Conservation (phyloP, 2,113 vertebrate species). For the Periophthalmus modestus region DNA sequence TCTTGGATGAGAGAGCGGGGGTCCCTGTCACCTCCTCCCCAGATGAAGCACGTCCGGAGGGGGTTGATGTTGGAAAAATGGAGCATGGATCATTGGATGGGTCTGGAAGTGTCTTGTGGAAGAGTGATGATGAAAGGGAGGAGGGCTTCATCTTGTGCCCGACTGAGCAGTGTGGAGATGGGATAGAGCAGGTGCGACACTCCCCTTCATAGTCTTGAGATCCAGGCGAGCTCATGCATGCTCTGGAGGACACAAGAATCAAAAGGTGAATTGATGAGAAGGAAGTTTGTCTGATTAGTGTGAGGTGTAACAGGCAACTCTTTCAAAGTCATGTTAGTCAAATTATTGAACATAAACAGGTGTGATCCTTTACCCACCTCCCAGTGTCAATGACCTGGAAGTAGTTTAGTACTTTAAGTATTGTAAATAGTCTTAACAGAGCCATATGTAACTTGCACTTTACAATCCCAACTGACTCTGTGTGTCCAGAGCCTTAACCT, state of each 20-base stretch:
- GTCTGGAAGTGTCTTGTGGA: conserved; percentile 47
- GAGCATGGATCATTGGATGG: conserved; percentile 57
- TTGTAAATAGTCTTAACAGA: too few species aligned
- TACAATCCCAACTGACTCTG: too few species aligned
- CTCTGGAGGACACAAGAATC: conserved; percentile 18
- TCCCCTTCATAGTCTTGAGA: conserved; percentile 53
- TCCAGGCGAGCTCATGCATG: conserved; percentile 43
- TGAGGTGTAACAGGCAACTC: not conserved
- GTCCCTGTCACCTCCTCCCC: conserved; percentile 57
- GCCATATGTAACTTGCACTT: too few species aligned
- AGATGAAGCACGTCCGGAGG: conserved; percentile 60
- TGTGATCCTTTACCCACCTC: too few species aligned
- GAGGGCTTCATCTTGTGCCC: conserved; percentile 69
- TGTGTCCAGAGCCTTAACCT: too few species aligned
- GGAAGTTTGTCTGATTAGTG: conserved; percentile 7
- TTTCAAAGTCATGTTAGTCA: not conserved
- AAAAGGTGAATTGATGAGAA: conserved; percentile 23
- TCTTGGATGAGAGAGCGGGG: not conserved
- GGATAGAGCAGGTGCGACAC: conserved; percentile 59
- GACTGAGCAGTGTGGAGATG: conserved; percentile 60
- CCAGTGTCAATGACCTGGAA: too few species aligned
- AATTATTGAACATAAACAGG: too few species aligned
- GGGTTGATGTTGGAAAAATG: conserved; percentile 28
- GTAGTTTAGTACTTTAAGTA: too few species aligned
- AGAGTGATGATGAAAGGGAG: conserved; percentile 67